These are phyloP conservation scores for Monoplex corrugatus DNA, from an alignment of 2,888 invertebrate genomes.

Conservation along the genomic window DNA sequence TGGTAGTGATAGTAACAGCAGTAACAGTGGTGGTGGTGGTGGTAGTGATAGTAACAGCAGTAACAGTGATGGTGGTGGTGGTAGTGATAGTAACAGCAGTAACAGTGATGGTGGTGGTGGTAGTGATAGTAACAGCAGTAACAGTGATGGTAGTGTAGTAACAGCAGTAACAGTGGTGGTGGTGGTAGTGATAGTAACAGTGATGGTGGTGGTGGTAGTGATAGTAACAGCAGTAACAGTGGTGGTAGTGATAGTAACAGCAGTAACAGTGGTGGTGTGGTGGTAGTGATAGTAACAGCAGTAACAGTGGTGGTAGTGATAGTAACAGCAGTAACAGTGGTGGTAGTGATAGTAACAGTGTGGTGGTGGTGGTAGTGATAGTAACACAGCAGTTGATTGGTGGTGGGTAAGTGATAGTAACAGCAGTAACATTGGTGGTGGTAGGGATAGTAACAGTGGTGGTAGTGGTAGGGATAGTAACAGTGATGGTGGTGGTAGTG, in stretches of 20 bases:
- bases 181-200: constrained; percentile 25
- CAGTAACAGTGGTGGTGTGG: constrained; percentile 24
- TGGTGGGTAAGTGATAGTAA: too few relatives aligned
- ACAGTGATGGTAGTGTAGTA: neutral
- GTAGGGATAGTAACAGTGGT: constrained; percentile 10
- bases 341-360: constrained; percentile 17
- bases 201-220: neutral
- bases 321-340: neutral
- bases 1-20: too few relatives aligned
- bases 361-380: constrained; percentile 40
- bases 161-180: constrained; percentile 12
- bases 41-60: too few relatives aligned
- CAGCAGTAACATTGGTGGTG: too few relatives aligned
- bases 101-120: constrained; percentile 25
- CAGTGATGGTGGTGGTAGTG: constrained; percentile 32
- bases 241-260: neutral
- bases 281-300: neutral
- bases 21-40: too few relatives aligned
- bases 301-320: too few relatives aligned
- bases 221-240: neutral
- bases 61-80: neutral
- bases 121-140: constrained; percentile 30
- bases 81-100: constrained; percentile 23
- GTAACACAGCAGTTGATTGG: too few relatives aligned
- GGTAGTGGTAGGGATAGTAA: constrained; percentile 31